These are phyloP conservation scores for Heteromormyrus szaboi DNA, from an alignment of 2,797 vertebrate species.

Conservation along the genomic window DNA sequence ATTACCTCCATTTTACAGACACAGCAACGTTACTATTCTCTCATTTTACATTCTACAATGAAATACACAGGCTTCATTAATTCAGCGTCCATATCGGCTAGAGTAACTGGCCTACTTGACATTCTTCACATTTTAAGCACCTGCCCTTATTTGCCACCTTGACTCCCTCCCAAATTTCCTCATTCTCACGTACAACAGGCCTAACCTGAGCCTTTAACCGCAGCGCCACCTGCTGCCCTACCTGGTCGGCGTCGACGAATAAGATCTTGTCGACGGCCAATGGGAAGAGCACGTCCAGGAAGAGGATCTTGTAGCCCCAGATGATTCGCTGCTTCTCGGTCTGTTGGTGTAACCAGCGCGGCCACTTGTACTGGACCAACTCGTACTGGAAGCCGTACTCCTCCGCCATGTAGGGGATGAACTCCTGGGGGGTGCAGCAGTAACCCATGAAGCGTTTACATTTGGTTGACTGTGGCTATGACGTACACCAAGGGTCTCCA, in stretches of 20 bases:
- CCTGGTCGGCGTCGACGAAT: slow-evolving; percentile 97
- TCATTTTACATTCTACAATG: neutral
- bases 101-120: neutral
- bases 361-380: slow-evolving; percentile 93
- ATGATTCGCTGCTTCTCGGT: slow-evolving; percentile 94
- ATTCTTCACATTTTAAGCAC: neutral
- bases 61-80: neutral
- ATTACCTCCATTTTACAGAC: neutral
- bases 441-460: neutral
- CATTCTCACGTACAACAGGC: neutral
- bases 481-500: too few species aligned
- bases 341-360: slow-evolving; percentile 90
- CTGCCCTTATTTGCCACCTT: neutral
- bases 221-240: slow-evolving; percentile 38
- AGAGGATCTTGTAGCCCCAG: slow-evolving; percentile 98
- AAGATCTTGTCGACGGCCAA: slow-evolving; percentile 93
- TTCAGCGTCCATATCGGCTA: neutral
- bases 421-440: slow-evolving; percentile 59
- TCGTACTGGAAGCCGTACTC: slow-evolving; percentile 85
- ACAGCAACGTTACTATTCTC: neutral
- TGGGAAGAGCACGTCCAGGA: slow-evolving; percentile 94
- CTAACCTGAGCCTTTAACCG: neutral
- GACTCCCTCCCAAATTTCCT: neutral
- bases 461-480: neutral
- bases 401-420: slow-evolving; percentile 85